Base-by-base conservation (phyloP, 2,797 vertebrate genomes). In the Sphaeramia orbicularis region DNA sequence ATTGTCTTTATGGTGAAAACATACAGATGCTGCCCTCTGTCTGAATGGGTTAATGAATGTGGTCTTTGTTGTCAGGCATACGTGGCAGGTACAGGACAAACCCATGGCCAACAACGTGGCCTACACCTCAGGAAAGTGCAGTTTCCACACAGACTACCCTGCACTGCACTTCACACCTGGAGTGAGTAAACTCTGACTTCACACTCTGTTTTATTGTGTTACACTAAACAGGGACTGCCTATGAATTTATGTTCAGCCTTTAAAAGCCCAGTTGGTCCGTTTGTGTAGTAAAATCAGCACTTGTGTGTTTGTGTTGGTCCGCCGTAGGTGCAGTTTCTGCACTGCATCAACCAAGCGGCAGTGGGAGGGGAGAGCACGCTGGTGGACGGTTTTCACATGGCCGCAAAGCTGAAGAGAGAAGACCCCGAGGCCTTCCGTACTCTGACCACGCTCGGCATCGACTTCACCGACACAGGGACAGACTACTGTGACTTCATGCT, bases 31-130 rank as follows among this genome's bases (percentile, higher is more conserved):
- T n/a, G n/a, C n/a, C n/a, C n/a, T n/a, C n/a, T n/a, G n/a, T n/a
- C n/a, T n/a, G n/a, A n/a, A n/a, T n/a, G n/a, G n/a, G n/a, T 79
- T 76, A 66, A 76, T 68, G 51, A 69, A 50, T 68, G 47, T 69
- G 65, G 52, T 80, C 76, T 65, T 48, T 76, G 64, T 85, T 80
- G 70, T 27, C 92, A 99, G 98, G 80, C 95, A 95, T 73, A 99
- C 96, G 18, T 99, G 96, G 96, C 96, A 98, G 90, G 97, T 99
- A 63, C 95, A 96, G 92, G 96, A 99, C 90, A 99, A 99, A 88
- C 61, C 84, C 18, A 90, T 94, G 80, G 97, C 97, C 16, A 98
- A 97, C 92, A 99, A 99, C 0, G 95, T 99, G 21, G 97, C 98
- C 42, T 98, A 99, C 70, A 99, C 97, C 1, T 93, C 95, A 1